A percentile compares a stretch with the other conserved stretches of the same genome.
Evolutionary conservation across 2,888 invertebrate genomes (phyloP).

Genomic region (Beris morrisii): DNA sequence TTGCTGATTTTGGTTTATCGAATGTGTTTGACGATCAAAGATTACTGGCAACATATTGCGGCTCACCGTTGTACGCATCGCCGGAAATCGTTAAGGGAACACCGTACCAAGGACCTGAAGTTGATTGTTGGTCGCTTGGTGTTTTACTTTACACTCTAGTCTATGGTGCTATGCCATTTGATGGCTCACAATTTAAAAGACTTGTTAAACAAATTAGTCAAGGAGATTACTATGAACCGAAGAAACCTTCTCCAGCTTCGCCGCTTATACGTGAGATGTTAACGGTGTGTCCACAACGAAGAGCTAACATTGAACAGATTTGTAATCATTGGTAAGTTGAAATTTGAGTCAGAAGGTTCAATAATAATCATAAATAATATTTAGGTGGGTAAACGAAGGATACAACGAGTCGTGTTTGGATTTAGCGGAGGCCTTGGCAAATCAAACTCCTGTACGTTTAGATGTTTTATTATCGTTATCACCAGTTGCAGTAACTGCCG

Average conservation of each 20-base stretch:
- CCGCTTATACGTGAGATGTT: constrained; percentile 92
- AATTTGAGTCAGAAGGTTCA: too few relatives aligned
- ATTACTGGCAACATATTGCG: constrained; percentile 89
- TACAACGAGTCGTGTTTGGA: constrained; percentile 81
- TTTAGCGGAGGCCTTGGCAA: constrained; percentile 84
- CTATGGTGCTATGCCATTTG: constrained; percentile 99
- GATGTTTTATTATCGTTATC: constrained; percentile 84
- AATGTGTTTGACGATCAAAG: constrained; percentile 92
- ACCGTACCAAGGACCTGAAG: constrained; percentile 97
- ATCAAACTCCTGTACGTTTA: constrained; percentile 85
- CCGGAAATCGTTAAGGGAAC: constrained; percentile 97
- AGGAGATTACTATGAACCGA: constrained; percentile 97
- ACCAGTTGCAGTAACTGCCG: constrained; percentile 75
- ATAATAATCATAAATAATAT: constrained; percentile 10
- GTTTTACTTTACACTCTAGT: constrained; percentile 96
- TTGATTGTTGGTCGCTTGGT: constrained; percentile 92
- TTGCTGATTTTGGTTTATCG: constrained; percentile 97
- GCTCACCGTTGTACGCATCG: constrained; percentile 94
- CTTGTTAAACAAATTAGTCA: constrained; percentile 95
- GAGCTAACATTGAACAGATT: constrained; percentile 92
- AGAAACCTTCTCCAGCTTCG: constrained; percentile 90
- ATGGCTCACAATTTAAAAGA: constrained; percentile 96
- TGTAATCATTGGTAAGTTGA: constrained; percentile 79
- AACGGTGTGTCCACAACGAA: constrained; percentile 84
- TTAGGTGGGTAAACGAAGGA: constrained; percentile 86